phyloP scores from a whole-genome alignment of 37 sponge, comb jelly and placozoan genomes.

The Aplysina aerophoba region DNA sequence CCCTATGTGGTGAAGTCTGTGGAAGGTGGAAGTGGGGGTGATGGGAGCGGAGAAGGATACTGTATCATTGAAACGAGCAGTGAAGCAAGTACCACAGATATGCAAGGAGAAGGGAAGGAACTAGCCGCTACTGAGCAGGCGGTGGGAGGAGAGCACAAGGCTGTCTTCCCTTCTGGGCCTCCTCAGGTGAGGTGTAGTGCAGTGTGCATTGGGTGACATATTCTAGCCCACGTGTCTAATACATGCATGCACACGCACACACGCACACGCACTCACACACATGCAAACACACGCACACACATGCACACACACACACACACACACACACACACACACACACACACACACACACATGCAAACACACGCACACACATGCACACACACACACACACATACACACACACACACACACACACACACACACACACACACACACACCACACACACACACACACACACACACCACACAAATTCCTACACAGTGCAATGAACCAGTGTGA shows the following conservation, averaged over 20 bases:
- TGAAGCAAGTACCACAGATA: neutral
- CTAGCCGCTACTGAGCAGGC: neutral
- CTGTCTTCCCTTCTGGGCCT: too few relatives aligned
- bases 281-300: neutral
- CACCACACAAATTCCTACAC: too few relatives aligned
- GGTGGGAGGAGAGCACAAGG: neutral
- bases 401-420: constrained; percentile 19
- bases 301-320: neutral
- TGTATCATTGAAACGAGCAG: constrained; percentile 9
- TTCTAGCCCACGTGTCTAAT: neutral
- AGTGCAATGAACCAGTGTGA: too few relatives aligned
- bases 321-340: constrained; percentile 34
- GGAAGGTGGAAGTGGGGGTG: neutral
- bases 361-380: constrained; percentile 21
- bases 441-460: too few relatives aligned
- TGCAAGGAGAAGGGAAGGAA: neutral
- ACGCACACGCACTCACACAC: constrained; percentile 2
- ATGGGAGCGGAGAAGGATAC: neutral
- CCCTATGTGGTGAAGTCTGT: constrained; percentile 6
- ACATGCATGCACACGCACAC: neutral
- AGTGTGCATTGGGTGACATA: too few relatives aligned
- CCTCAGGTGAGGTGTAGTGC: too few relatives aligned
- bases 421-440: constrained; percentile 18
- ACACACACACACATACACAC: constrained; percentile 10
- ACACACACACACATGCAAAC: constrained; percentile 20